These are phyloP conservation scores for Baryphthengus martii DNA, from an alignment of 2,113 vertebrate species.

Conservation along the genomic window DNA sequence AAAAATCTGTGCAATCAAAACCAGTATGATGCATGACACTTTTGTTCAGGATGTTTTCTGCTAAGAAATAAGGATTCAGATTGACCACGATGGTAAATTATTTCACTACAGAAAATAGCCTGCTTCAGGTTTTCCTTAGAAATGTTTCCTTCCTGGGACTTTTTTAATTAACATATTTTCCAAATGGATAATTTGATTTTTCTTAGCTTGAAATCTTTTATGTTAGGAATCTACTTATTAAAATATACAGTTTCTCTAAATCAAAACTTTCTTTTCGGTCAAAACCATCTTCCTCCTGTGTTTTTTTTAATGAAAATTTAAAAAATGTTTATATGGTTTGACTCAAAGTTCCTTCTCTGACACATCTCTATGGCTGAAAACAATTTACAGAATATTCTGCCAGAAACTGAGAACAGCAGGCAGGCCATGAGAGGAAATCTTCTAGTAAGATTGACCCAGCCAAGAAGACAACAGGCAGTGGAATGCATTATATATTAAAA, in stretches of 20 bases:
- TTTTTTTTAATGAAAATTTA: not conserved
- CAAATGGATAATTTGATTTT: not conserved
- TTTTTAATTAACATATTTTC: not conserved
- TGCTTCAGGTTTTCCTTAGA: not conserved
- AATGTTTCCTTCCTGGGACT: not conserved
- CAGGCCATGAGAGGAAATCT: not conserved
- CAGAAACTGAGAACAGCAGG: not conserved
- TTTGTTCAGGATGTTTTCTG: not conserved
- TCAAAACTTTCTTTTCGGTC: not conserved
- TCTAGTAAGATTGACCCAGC: not conserved
- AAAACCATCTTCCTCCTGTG: not conserved
- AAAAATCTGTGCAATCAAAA: conserved; percentile 1
- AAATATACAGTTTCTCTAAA: not conserved
- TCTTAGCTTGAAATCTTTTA: not conserved
- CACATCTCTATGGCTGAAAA: not conserved
- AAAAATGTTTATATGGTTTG: not conserved
- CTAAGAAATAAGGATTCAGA: not conserved
- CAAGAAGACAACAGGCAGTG: not conserved
- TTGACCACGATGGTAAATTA: not conserved
- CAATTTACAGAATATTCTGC: not conserved
- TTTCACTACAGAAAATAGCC: not conserved
- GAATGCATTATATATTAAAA: not conserved
- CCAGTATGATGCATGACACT: not conserved
- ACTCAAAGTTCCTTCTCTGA: not conserved
- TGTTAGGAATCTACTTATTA: not conserved